These are phyloP conservation scores for Phocides pigmalion DNA, from an alignment of 1,140 invertebrate genomes.

Conservation along the genomic window DNA sequence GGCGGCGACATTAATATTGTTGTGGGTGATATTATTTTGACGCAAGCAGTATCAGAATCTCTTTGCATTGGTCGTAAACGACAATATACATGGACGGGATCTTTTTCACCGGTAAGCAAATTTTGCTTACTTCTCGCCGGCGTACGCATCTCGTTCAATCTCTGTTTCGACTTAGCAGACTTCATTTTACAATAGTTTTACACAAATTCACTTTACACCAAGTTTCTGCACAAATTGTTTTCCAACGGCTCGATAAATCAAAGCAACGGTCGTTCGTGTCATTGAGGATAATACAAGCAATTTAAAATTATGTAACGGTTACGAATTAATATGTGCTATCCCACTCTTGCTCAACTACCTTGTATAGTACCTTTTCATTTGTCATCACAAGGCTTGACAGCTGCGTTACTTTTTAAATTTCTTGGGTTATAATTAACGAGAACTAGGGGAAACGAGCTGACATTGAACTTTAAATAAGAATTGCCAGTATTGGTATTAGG, in stretches of 20 bases:
- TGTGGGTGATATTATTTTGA: conserved; percentile 89
- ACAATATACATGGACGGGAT: conserved; percentile 94
- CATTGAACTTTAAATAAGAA: conserved; percentile 15
- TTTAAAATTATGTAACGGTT: conserved; percentile 20
- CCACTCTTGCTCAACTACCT: conserved; percentile 24
- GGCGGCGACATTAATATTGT: conserved; percentile 88
- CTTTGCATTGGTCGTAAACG: conserved; percentile 90
- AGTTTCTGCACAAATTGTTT: conserved; percentile 40
- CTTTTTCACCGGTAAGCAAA: conserved; percentile 68
- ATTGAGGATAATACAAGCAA: conserved; percentile 38
- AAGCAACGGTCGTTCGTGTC: conserved; percentile 70
- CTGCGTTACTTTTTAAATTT: conserved; percentile 32
- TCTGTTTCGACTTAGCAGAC: conserved; percentile 75
- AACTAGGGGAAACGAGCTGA: conserved; percentile 9
- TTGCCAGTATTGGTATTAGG: background rate
- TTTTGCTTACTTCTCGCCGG: conserved; percentile 75
- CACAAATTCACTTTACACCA: conserved; percentile 43
- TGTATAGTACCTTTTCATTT: conserved; percentile 35
- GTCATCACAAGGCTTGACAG: conserved; percentile 35
- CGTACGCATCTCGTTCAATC: conserved; percentile 72
- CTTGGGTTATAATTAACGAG: conserved; percentile 36
- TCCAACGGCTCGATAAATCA: conserved; percentile 61
- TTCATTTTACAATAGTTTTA: conserved; percentile 60
- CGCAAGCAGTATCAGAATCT: conserved; percentile 87
- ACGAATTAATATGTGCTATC: conserved; percentile 16